Evolutionary conservation across 2,797 vertebrate genomes (phyloP).

Genomic region (Chlorospingus semifuscus): DNA sequence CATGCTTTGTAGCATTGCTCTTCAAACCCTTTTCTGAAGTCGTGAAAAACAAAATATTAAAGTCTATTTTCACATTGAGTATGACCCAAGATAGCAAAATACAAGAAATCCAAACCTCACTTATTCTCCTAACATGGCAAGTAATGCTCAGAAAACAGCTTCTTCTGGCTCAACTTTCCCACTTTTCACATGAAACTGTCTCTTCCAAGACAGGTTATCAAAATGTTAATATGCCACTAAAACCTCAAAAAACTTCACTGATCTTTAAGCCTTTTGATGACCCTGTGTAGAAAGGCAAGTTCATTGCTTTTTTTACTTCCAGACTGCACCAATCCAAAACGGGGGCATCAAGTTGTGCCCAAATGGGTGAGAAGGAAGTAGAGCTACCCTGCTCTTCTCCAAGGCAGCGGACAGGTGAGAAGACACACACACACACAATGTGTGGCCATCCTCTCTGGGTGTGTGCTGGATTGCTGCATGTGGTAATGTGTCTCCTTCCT

Average conservation of each 20-base stretch:
- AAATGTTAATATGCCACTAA: not conserved
- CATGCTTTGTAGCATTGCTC: not conserved
- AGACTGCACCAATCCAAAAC: not conserved
- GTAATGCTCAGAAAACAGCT: not conserved
- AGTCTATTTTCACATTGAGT: not conserved
- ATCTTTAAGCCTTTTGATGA: not conserved
- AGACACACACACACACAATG: rapidly evolving
- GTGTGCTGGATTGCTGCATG: not conserved
- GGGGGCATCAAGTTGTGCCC: not conserved
- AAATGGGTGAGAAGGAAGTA: not conserved
- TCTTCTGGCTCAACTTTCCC: not conserved
- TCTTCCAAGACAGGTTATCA: not conserved
- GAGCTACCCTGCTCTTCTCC: not conserved
- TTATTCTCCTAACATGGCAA: not conserved
- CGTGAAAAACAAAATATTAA: not conserved
- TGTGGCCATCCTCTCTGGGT: not conserved
- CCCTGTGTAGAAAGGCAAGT: not conserved
- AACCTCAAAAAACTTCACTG: not conserved
- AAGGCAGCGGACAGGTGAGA: not conserved
- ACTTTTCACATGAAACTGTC: not conserved
- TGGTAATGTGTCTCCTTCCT: not conserved
- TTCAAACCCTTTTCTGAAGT: not conserved
- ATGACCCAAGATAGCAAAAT: not conserved
- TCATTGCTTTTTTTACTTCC: not conserved
- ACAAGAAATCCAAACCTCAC: not conserved